A percentile compares a stretch with the other conserved stretches of the same genome.
These are phyloP conservation scores for Trochalopteron elliotii DNA, from an alignment of 2,113 vertebrate species.

Conservation along the genomic window DNA sequence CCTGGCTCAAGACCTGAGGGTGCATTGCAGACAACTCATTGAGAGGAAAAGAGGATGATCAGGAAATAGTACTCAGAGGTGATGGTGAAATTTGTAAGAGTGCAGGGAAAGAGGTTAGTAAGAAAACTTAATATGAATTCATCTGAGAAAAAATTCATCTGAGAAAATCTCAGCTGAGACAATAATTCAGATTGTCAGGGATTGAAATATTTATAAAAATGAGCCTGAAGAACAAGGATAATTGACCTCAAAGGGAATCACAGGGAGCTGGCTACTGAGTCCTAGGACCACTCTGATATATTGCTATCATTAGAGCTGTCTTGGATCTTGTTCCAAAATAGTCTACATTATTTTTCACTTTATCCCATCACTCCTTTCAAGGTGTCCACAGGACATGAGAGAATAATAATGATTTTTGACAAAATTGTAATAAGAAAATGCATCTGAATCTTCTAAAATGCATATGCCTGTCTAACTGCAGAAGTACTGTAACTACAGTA, in stretches of 20 bases:
- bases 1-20: background rate
- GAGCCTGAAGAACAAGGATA: conserved; percentile 45
- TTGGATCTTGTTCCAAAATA: conserved; percentile 57
- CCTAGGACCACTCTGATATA: conserved; percentile 50
- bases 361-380: conserved; percentile 35
- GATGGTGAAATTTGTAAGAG: background rate
- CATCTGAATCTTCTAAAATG: background rate
- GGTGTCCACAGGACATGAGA: conserved; percentile 7
- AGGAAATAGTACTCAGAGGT: background rate
- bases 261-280: conserved; percentile 28
- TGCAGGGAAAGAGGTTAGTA: background rate
- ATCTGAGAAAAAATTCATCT: background rate
- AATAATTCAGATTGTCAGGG: conserved; percentile 43
- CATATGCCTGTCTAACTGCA: background rate
- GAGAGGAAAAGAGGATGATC: background rate
- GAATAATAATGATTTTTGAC: conserved; percentile 43
- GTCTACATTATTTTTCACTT: conserved; percentile 64
- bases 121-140: conserved; percentile 21
- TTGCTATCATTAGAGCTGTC: conserved; percentile 48
- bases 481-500: background rate
- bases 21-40: background rate
- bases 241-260: conserved; percentile 62
- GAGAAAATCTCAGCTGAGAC: conserved; percentile 27
- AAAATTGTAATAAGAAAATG: conserved; percentile 13
- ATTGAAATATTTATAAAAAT: conserved; percentile 65